Base-by-base conservation (phyloP, 2,888 invertebrate genomes). In the Agapostemon virescens region DNA sequence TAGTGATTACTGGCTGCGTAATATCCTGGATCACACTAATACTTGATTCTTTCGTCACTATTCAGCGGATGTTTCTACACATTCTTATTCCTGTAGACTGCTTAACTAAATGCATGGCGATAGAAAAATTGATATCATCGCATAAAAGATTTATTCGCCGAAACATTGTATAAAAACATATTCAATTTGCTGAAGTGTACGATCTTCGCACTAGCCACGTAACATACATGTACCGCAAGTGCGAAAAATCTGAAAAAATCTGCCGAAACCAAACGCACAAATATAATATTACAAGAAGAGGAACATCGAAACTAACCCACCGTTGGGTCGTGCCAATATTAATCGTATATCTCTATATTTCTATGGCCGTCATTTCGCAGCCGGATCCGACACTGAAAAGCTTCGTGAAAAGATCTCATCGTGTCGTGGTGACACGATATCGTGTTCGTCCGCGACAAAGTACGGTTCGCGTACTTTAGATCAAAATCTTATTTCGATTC, bases 401-500 rank as follows among this genome's bases (percentile, higher is more conserved):
- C 30, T 38, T 63, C n/a, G n/a, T 23, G 23, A 61, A 36, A 36
- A 20, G 6, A 2, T 63, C 38, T 36, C 11, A 67, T 69, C 26
- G 38, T 7, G 38, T 7, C n/a, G 23, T 38, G 20, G 26, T 13
- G 33, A 70, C 38, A 20, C 23, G 17, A 30, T 52, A 42, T 64
- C 36, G 11, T 33, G 36, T 23, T 20, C 63, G 33, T 36, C 23
- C 63, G 17, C 26, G 38, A 40, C 30, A 4, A 40, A 69, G 1
- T 15, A 0, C 13, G 13, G 15, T 63, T 64, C 36, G 33, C 26
- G 61, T 36, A n/a, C n/a, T n/a, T n/a, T n/a, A 5, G 38, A 45
- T 36, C 23, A 2, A n/a, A 23, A 33, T 58, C 17, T 66, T 20
- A 45, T 76, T 58, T n/a, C 26, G 42, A 58, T 73, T 52, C 49